A percentile compares a stretch with the other conserved stretches of the same genome.
Evolutionary conservation across 2,888 invertebrate genomes (phyloP).

Genomic region (Aphodius granarius): DNA sequence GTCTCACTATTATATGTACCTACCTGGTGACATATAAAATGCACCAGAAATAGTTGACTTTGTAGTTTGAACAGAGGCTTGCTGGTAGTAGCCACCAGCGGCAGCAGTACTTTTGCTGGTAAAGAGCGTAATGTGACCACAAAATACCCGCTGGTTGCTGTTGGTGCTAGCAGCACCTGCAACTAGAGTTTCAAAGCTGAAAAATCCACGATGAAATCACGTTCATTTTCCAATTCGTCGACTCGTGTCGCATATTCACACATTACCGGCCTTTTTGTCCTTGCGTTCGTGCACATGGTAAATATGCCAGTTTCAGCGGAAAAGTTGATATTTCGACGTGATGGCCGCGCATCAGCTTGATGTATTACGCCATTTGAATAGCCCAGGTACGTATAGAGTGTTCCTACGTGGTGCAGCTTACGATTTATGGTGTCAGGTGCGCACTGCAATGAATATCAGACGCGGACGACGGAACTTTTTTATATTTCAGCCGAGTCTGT

Average conservation of each 20-base stretch:
- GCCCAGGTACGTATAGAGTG: background rate
- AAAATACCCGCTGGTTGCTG: no score
- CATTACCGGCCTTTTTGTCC: background rate
- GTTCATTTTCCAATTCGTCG: background rate
- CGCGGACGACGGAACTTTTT: background rate
- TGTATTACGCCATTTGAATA: background rate
- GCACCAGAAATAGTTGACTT: no score
- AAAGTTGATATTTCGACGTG: background rate
- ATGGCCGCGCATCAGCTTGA: background rate
- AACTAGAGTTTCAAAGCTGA: no score
- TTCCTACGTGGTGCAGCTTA: background rate
- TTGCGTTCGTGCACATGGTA: background rate
- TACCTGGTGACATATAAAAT: no score
- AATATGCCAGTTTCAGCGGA: background rate
- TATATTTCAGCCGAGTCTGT: background rate
- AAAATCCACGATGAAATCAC: background rate
- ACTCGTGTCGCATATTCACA: background rate
- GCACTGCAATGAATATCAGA: background rate
- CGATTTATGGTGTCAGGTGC: background rate
- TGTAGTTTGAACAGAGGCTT: no score
- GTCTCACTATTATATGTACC: no score
- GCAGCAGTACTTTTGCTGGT: no score
- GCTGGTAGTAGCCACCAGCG: no score
- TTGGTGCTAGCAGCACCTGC: no score
- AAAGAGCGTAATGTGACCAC: no score